Base-by-base conservation (phyloP, 2,888 invertebrate species). In the Dasysyrphus albostriatus region DNA sequence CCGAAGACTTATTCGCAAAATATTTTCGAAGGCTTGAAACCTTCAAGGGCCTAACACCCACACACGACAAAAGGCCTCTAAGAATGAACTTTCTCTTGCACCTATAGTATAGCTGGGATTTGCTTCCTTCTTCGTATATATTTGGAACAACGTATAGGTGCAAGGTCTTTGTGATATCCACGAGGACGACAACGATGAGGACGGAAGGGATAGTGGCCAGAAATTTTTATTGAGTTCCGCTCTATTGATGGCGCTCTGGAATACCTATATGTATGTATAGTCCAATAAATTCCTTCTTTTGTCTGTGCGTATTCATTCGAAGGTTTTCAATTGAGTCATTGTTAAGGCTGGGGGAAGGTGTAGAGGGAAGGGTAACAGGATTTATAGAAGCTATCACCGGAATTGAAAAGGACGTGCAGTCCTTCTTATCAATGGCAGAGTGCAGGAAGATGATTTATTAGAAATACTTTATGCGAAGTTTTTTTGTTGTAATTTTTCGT, bases 221-320 rank as follows among this genome's bases (percentile, higher is more conserved):
- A 74, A 78, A 78, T 85, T 80, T 84, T 84, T 84, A 80, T 84
- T 80, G 84, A 80, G 84, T 84, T 84, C 80, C 84, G 84, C 80
- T 80, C 83, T 76, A 84, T 84, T 85, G 85, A 85, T 85, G 85
- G 75, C 73, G 69, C 82, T 58, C 82, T 47, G 74, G 69, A 81
- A 61, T 79, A 74, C 63, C 77, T 78, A 24, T 24, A 24, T 24
- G 24, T 24, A 24, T 3, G 24, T 24, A 24, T 24, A 74, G 51
- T 73, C 73, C 73, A 83, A 83, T 83, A 83, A 83, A 79, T 75
- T 80, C 65, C 80, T 49, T 65, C 80, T 49, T 65, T 84, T 84
- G 79, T 84, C 80, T 84, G 75, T 84, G 83, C 83, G 83, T 84
- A 84, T 84, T 84, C 80, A 84, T 74, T 78, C 74, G 82, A 70